phyloP scores from a whole-genome alignment of 2,888 invertebrate species.

The Cybosia mesomella region DNA sequence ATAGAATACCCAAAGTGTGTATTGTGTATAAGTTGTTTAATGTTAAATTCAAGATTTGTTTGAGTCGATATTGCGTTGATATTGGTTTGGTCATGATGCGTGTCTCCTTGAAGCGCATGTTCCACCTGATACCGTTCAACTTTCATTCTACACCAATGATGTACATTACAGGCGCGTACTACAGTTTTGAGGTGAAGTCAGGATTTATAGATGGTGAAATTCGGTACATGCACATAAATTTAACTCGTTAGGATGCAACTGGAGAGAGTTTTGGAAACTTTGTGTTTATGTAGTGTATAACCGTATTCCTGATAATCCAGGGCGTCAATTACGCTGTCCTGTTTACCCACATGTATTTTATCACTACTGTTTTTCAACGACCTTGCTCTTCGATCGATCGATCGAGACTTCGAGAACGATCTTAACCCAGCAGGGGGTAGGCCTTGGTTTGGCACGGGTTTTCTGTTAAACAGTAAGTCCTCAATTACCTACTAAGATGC shows the following conservation, averaged over 20 bases:
- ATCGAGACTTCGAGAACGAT: too few relatives aligned
- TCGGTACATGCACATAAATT: neutral
- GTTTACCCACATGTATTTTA: neutral
- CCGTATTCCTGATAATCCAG: neutral
- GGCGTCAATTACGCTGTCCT: neutral
- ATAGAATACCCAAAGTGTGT: too few relatives aligned
- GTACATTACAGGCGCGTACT: neutral
- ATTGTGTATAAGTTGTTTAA: too few relatives aligned
- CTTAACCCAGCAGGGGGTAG: too few relatives aligned
- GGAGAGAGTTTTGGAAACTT: slow-evolving; percentile 3
- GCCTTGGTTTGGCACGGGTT: too few relatives aligned
- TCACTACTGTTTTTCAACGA: neutral
- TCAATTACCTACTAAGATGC: too few relatives aligned
- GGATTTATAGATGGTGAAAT: neutral
- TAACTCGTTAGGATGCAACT: neutral
- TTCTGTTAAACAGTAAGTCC: too few relatives aligned
- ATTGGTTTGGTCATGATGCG: neutral
- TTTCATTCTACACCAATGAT: neutral
- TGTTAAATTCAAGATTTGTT: too few relatives aligned
- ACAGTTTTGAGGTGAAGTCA: neutral
- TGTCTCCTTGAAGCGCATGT: neutral
- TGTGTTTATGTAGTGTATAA: neutral
- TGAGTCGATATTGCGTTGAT: neutral
- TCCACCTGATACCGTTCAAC: neutral
- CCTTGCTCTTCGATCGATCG: too few relatives aligned